A percentile compares a stretch with the other conserved stretches of the same genome.
These are phyloP conservation scores for Meloidogyne chitwoodi DNA, from an alignment of 1,140 invertebrate species.

Conservation along the genomic window DNA sequence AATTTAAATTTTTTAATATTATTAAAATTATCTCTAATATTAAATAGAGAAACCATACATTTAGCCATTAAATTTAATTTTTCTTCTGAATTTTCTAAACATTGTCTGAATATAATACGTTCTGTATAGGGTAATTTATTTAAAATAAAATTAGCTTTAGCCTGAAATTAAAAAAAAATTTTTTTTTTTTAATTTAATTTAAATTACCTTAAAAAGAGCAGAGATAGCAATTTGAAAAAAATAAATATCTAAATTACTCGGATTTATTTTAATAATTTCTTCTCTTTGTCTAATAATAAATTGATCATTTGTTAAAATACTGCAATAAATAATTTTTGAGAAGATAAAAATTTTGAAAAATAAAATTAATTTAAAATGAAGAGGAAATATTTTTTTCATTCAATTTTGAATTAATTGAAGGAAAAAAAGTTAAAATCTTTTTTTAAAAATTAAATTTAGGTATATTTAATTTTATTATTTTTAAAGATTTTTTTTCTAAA, in stretches of 20 bases:
- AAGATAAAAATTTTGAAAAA: too few relatives aligned
- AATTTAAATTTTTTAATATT: background rate
- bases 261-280: constrained; percentile 7
- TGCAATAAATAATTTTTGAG: too few relatives aligned
- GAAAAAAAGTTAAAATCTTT: too few relatives aligned
- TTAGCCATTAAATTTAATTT: constrained; percentile 22
- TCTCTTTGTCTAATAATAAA: background rate
- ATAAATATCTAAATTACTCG: constrained; percentile 5
- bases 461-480: too few relatives aligned
- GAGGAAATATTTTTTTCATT: too few relatives aligned
- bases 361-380: too few relatives aligned
- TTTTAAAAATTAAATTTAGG: too few relatives aligned
- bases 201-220: constrained; percentile 1
- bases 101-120: constrained; percentile 15
- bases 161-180: background rate
- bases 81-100: constrained; percentile 6
- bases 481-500: too few relatives aligned
- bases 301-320: background rate
- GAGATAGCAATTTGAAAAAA: constrained; percentile 1
- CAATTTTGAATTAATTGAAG: too few relatives aligned
- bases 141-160: constrained; percentile 15
- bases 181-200: background rate
- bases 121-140: constrained; percentile 13
- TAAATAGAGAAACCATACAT: constrained; percentile 25
- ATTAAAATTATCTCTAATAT: constrained; percentile 9